phyloP scores from a whole-genome alignment of 92 coral and sea anemone genomes.

The Epizoanthus fatuus region DNA sequence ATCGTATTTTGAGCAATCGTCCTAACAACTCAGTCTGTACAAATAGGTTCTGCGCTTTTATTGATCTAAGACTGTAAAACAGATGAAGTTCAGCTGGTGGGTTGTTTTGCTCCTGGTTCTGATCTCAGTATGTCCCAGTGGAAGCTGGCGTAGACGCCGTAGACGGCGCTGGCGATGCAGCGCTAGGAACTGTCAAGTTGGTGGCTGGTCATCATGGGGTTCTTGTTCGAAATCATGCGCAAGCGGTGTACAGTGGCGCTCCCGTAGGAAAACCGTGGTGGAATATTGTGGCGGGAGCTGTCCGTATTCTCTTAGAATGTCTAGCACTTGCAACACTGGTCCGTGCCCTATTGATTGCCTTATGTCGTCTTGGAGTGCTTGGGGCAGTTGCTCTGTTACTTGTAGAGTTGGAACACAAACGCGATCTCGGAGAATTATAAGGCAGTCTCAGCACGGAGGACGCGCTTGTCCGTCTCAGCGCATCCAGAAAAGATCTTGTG shows the following conservation, averaged over 20 bases:
- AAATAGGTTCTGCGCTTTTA: no score
- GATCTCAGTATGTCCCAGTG: no score
- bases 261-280: neutral
- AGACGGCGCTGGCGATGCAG: constrained; percentile 10
- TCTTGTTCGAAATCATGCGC: constrained; percentile 21
- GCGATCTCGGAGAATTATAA: constrained; percentile 62
- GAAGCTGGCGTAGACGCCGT: neutral
- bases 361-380: no score
- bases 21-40: no score
- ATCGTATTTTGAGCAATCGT: no score
- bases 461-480: constrained; percentile 46
- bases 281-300: neutral
- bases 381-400: no score
- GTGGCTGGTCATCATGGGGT: constrained; percentile 31
- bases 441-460: constrained; percentile 76
- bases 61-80: no score
- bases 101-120: no score
- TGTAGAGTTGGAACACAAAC: constrained; percentile 55
- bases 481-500: neutral
- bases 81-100: no score
- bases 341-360: no score
- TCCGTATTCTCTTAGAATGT: neutral
- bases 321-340: no score
- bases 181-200: constrained; percentile 30
- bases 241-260: neutral